Conservation (phyloP, 2,888 invertebrate species). For the Sesamia inferens region DNA sequence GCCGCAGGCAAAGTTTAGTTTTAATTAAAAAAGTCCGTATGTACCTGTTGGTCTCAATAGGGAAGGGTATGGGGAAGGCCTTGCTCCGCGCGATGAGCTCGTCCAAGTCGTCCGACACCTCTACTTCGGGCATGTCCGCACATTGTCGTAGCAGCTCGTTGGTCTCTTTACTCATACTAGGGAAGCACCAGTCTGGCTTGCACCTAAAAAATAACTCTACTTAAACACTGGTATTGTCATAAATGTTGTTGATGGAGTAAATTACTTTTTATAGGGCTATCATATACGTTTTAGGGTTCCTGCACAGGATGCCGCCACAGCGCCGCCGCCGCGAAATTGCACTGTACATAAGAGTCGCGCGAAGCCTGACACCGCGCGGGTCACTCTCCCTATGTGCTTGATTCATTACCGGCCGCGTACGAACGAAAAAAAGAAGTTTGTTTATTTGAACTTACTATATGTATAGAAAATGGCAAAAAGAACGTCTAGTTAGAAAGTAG, state of each 20-base stretch:
- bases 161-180: conserved; percentile 85
- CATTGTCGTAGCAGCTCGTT: conserved; percentile 82
- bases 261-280: background rate
- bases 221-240: background rate
- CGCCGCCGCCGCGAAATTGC: too few relatives aligned
- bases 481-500: too few relatives aligned
- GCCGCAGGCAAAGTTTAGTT: background rate
- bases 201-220: conserved; percentile 73
- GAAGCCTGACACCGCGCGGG: too few relatives aligned
- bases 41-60: conserved; percentile 80
- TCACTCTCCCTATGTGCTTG: too few relatives aligned
- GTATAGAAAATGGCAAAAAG: too few relatives aligned
- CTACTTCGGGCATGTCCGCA: conserved; percentile 68
- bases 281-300: background rate
- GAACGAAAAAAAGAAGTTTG: too few relatives aligned
- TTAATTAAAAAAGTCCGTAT: too few relatives aligned
- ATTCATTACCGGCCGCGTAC: too few relatives aligned
- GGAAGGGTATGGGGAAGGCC: conserved; percentile 79
- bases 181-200: conserved; percentile 86
- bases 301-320: too few relatives aligned
- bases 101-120: conserved; percentile 71
- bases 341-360: too few relatives aligned
- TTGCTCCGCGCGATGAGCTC: conserved; percentile 78
- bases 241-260: background rate
- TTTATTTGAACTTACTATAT: too few relatives aligned